Conservation (phyloP, 2,888 invertebrate species). For the Melipona beecheii region DNA sequence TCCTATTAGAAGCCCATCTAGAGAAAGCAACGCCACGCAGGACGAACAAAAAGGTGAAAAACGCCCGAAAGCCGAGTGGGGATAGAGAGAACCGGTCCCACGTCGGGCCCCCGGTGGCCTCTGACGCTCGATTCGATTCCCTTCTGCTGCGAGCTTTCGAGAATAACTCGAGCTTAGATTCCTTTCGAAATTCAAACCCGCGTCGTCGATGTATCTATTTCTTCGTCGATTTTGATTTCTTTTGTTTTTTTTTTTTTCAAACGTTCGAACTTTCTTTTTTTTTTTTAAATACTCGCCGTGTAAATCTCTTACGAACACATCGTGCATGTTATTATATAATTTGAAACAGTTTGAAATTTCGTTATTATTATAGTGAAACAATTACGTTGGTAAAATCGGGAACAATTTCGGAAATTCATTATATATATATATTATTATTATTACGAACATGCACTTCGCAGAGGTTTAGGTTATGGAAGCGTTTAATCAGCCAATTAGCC, state of each 20-base stretch:
- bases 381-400: neutral
- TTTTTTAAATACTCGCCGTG: neutral
- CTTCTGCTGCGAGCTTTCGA: slow-evolving; percentile 32
- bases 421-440: neutral
- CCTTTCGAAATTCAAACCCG: neutral
- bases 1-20: slow-evolving; percentile 69
- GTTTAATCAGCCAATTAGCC: neutral
- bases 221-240: neutral
- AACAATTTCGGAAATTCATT: neutral
- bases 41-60: slow-evolving; percentile 63
- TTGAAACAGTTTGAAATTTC: neutral
- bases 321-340: neutral
- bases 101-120: slow-evolving; percentile 40
- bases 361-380: neutral
- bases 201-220: neutral
- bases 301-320: neutral
- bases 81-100: slow-evolving; percentile 71
- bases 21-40: slow-evolving; percentile 68
- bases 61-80: slow-evolving; percentile 45
- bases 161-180: slow-evolving; percentile 22
- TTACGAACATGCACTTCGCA: neutral
- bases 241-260: neutral
- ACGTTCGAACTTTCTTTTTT: too few relatives aligned
- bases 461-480: neutral
- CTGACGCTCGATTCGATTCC: slow-evolving; percentile 33